These are phyloP conservation scores for Rousettus leschenaultii DNA, from an alignment of 2,113 vertebrate species.

Conservation along the genomic window DNA sequence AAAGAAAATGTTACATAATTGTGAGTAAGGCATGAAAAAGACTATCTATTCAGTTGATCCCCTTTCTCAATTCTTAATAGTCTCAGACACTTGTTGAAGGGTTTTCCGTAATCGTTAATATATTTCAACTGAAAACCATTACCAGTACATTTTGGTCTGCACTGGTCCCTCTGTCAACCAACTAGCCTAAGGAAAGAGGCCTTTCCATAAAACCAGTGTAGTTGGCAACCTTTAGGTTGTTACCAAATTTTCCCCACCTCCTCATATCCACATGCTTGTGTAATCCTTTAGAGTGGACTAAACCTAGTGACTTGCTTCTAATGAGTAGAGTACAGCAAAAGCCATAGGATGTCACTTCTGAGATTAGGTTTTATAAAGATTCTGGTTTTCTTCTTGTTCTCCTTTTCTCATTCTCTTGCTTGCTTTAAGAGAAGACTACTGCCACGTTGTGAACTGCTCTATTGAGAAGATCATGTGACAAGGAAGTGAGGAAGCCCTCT, in stretches of 20 bases:
- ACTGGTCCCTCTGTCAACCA: conserved; percentile 76
- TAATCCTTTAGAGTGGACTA: not conserved
- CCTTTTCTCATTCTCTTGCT: conserved; percentile 3
- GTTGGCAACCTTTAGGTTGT: not conserved
- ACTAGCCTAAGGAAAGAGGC: conserved; percentile 1
- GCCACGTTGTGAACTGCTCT: not conserved
- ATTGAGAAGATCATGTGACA: not conserved
- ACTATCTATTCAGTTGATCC: conserved; percentile 40
- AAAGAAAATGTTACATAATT: not conserved
- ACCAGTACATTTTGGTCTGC: conserved; percentile 79
- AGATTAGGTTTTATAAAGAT: conserved; percentile 30
- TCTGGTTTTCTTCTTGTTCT: not conserved
- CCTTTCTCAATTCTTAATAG: conserved; percentile 31
- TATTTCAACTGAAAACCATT: conserved; percentile 75
- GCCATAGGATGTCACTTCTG: not conserved
- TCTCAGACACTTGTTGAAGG: conserved; percentile 75
- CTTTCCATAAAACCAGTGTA: conserved; percentile 6
- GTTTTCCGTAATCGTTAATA: conserved; percentile 78
- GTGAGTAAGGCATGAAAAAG: conserved; percentile 10
- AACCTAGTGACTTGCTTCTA: not conserved
- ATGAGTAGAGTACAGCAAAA: conserved; percentile 33
- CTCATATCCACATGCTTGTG: not conserved
- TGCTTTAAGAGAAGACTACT: not conserved
- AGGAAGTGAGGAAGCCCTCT: not conserved
- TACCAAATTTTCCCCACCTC: not conserved